phyloP scores from a whole-genome alignment of 2,113 vertebrate species.

The rat (Rattus norvegicus) region DNA sequence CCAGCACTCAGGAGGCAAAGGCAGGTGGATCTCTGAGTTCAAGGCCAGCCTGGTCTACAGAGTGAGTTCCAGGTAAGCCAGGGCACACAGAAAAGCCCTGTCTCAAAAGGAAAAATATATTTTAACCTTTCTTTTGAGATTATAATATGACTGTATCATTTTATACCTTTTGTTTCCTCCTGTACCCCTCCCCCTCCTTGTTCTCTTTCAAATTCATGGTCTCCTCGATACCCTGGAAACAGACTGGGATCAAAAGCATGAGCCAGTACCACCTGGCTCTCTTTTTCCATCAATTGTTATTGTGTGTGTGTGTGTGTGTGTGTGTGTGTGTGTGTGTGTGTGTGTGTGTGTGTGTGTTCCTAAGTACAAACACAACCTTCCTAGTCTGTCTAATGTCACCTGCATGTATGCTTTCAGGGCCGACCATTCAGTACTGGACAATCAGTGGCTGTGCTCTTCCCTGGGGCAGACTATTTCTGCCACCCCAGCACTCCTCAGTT shows the following conservation, averaged over 20 bases:
- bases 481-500: not conserved
- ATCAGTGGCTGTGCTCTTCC: not conserved
- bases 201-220: not conserved
- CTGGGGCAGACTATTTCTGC: not conserved
- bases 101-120: not conserved
- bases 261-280: not conserved
- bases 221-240: not conserved
- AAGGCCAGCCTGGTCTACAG: not conserved
- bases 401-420: not conserved
- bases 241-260: not conserved
- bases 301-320: not conserved
- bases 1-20: not conserved
- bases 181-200: not conserved
- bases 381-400: not conserved
- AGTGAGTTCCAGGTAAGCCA: not conserved
- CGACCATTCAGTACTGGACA: not conserved
- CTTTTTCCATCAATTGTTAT: not conserved
- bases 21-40: not conserved
- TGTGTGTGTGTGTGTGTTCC: not conserved
- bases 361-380: not conserved
- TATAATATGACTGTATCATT: not conserved
- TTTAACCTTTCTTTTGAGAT: not conserved
- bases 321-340: not conserved
- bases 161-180: not conserved
- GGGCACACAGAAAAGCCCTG: not conserved